A percentile compares a stretch with the other conserved stretches of the same genome.
Conservation (phyloP, 2,113 vertebrate species). For the Gymnogyps californianus region DNA sequence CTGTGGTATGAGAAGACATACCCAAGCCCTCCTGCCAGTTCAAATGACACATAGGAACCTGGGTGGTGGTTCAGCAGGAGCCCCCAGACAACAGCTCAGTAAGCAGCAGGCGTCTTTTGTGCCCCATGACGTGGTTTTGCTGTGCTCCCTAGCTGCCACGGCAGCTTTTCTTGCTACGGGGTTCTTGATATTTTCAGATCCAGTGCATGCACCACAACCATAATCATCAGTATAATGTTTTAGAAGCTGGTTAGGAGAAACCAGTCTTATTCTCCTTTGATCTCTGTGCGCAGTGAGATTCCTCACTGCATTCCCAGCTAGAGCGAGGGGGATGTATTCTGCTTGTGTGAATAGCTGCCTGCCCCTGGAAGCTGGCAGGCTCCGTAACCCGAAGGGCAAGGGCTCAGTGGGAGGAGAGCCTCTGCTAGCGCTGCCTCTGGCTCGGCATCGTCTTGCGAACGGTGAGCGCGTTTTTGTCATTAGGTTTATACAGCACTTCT, state of each 20-base stretch:
- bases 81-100: background rate
- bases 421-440: background rate
- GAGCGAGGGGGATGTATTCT: background rate
- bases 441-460: background rate
- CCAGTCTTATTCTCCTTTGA: background rate
- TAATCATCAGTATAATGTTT: background rate
- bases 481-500: background rate
- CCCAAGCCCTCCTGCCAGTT: background rate
- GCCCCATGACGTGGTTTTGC: background rate
- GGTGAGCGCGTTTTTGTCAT: background rate
- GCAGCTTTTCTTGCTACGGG: background rate
- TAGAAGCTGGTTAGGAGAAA: background rate
- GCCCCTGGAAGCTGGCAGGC: background rate
- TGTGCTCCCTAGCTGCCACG: background rate
- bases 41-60: rapidly evolving
- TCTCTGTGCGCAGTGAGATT: rapidly evolving
- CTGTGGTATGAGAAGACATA: background rate
- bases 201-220: background rate
- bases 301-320: rapidly evolving
- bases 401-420: background rate
- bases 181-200: background rate
- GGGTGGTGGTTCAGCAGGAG: background rate
- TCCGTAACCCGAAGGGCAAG: rapidly evolving
- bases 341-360: background rate
- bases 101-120: background rate